phyloP scores from a whole-genome alignment of 1,140 invertebrate species.

The Pogonomyrmex barbatus region DNA sequence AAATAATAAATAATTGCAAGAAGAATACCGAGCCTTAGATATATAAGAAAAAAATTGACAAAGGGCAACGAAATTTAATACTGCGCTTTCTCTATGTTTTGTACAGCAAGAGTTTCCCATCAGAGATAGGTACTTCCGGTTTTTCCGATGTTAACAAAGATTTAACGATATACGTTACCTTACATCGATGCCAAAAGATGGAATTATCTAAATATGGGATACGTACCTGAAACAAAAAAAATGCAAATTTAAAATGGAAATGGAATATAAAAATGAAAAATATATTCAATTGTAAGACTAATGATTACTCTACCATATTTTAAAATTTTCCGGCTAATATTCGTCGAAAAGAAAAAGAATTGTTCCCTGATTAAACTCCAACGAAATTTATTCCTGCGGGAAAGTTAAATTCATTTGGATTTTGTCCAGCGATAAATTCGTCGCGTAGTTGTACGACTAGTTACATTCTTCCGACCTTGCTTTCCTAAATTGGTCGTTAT shows the following conservation, averaged over 20 bases:
- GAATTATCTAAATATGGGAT: slow-evolving; percentile 55
- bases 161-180: slow-evolving; percentile 62
- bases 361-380: neutral
- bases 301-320: slow-evolving; percentile 12
- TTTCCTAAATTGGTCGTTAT: slow-evolving; percentile 69
- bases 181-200: slow-evolving; percentile 54
- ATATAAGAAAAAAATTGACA: neutral
- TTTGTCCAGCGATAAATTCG: slow-evolving; percentile 78
- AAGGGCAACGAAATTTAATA: neutral
- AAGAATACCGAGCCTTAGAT: neutral
- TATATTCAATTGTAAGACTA: neutral
- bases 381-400: slow-evolving; percentile 57
- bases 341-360: neutral
- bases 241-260: neutral
- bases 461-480: slow-evolving; percentile 51
- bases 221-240: slow-evolving; percentile 76
- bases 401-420: slow-evolving; percentile 76
- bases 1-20: neutral
- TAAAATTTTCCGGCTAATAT: slow-evolving; percentile 2
- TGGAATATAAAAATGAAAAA: neutral
- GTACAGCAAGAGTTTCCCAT: neutral
- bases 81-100: neutral
- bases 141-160: slow-evolving; percentile 17
- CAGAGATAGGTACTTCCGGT: neutral
- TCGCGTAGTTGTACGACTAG: slow-evolving; percentile 12